Conservation (phyloP, 2,113 vertebrate species). For the Thunnus maccoyii region DNA sequence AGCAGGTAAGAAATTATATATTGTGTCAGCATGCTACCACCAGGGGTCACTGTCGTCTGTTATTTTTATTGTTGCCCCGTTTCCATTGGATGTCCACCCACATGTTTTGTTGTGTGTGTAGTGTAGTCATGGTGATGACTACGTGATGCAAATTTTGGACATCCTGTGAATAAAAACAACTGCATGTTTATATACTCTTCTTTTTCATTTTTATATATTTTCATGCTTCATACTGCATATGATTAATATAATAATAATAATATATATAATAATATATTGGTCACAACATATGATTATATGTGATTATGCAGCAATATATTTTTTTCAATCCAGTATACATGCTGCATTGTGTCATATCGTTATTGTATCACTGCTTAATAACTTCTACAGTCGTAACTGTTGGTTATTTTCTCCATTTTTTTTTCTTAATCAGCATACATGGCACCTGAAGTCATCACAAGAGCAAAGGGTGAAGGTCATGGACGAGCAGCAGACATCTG, state of each 20-base stretch:
- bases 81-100: not conserved
- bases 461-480: constrained; percentile 97
- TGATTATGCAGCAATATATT: too few relatives aligned
- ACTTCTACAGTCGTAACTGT: not conserved
- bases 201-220: not conserved
- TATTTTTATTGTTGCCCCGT: not conserved
- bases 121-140: too few relatives aligned
- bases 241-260: too few relatives aligned
- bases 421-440: constrained; percentile 90
- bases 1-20: constrained; percentile 86
- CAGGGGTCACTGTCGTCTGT: constrained; percentile 50
- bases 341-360: not conserved
- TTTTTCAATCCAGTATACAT: too few relatives aligned
- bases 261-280: too few relatives aligned
- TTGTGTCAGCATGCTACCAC: constrained; percentile 26
- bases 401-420: not conserved
- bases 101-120: not conserved
- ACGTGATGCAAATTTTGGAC: too few relatives aligned
- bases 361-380: not conserved
- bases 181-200: too few relatives aligned
- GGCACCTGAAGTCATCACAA: constrained; percentile 99
- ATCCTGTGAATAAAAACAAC: too few relatives aligned
- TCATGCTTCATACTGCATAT: not conserved
- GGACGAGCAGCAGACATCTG: constrained; percentile 98
- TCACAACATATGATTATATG: too few relatives aligned